Evolutionary conservation across 1,140 invertebrate genomes (phyloP).

Genomic region (Thaumetopoea pityocampa): DNA sequence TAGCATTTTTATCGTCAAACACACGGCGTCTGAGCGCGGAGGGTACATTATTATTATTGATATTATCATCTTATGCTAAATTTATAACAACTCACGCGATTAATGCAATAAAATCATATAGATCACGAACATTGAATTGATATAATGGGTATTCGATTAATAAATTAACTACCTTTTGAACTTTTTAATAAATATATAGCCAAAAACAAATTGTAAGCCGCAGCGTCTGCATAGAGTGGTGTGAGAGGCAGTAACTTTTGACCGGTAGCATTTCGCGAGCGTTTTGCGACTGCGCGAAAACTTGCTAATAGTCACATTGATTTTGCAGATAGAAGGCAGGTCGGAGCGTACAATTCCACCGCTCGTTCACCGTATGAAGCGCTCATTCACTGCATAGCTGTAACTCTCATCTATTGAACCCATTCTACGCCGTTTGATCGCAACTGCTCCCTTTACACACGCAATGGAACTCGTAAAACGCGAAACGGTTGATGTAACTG

Average conservation of each 20-base stretch:
- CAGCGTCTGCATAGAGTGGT: constrained; percentile 31
- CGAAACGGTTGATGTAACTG: constrained; percentile 16
- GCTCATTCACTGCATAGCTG: constrained; percentile 19
- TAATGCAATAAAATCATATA: constrained; percentile 5
- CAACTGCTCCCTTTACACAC: constrained; percentile 12
- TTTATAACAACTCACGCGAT: constrained; percentile 3
- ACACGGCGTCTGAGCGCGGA: constrained; percentile 7
- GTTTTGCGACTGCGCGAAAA: constrained; percentile 73
- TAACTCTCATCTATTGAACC: constrained; percentile 19
- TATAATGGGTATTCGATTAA: too few species aligned
- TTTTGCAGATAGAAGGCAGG: constrained; percentile 74
- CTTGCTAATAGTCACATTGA: constrained; percentile 75
- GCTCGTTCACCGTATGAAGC: constrained; percentile 29
- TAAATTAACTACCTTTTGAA: too few species aligned
- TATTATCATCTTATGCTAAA: constrained; percentile 11
- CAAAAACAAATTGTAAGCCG: constrained; percentile 14
- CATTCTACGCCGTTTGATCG: constrained; percentile 12
- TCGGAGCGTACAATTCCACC: constrained; percentile 58
- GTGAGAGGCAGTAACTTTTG: constrained; percentile 33
- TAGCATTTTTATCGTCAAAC: constrained; percentile 20
- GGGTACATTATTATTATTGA: constrained; percentile 18
- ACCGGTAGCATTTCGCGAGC: constrained; percentile 46
- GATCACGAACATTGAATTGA: too few species aligned
- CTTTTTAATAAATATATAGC: too few species aligned
- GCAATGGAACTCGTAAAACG: constrained; percentile 29